Evolutionary conservation across 2,888 invertebrate genomes (phyloP).

Genomic region (Chydorus sphaericus): DNA sequence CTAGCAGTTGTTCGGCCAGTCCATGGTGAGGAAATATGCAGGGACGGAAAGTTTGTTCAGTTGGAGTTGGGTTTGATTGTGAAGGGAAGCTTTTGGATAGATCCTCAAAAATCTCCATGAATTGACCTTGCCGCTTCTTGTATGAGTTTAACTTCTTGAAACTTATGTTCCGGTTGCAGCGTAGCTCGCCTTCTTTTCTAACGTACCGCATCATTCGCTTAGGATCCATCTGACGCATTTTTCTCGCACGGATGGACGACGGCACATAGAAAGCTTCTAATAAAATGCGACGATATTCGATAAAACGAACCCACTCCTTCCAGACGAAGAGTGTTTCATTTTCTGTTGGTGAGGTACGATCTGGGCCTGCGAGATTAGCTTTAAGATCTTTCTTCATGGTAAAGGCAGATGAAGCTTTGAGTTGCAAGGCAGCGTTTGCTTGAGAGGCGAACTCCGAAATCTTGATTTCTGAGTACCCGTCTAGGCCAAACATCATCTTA

Average conservation of each 20-base stretch:
- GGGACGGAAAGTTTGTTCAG: background rate
- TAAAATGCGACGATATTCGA: background rate
- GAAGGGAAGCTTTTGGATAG: background rate
- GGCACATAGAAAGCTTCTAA: background rate
- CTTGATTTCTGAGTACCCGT: background rate
- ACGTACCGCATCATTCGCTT: background rate
- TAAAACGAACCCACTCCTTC: constrained; percentile 5
- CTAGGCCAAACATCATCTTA: background rate
- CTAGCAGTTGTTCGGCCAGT: background rate
- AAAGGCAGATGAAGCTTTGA: constrained; percentile 1
- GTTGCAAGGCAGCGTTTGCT: background rate
- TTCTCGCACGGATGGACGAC: background rate
- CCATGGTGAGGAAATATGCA: background rate
- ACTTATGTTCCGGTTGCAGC: background rate
- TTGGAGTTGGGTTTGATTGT: background rate
- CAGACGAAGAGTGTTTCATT: background rate
- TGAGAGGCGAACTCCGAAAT: constrained; percentile 2
- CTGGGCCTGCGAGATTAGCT: background rate
- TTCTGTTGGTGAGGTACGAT: background rate
- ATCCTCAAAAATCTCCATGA: background rate
- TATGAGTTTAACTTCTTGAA: too few species aligned
- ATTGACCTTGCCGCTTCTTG: background rate
- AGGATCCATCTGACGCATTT: constrained; percentile 1
- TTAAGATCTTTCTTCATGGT: background rate
- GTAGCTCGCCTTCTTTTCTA: background rate